Base-by-base conservation (phyloP, 2,797 vertebrate genomes). In the Rhincodon typus region DNA sequence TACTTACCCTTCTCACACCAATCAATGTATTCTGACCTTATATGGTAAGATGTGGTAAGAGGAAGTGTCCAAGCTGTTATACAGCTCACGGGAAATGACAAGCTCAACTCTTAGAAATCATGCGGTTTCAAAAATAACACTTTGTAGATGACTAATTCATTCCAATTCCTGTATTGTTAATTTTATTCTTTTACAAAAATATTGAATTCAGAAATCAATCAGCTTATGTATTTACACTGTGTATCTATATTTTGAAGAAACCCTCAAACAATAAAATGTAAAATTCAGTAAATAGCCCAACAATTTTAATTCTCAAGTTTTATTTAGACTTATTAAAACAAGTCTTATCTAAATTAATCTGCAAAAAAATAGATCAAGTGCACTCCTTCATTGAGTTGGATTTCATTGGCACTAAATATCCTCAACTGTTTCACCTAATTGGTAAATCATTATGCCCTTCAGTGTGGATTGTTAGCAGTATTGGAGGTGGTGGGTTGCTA, bases 121-220 rank as follows among this genome's bases (percentile, higher is more conserved):
- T 66, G 57, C 21, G 88, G 88, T 66, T 91, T 91, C 15, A 62
- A 53, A 93, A 86, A 88, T 66, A 91, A 53, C 46, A 7, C 27
- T 34, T 46, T 46, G 74, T 46, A 57, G 30, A 77, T 95, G 94
- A 95, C 46, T 72, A 50, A 94, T 94, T 94, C 67, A 74, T 72
- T 94, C 67, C 46, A 34, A 13, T 42, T 70, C 46, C 38, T 69
- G 6, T 70, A 94, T 94, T 69, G 42, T 72, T 30, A 34, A 25
- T 95, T 94, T 46, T 17, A 17, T 42, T 74, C 27, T 94, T 94
- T 91, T 91, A 67, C 53, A 91, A 91, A n/a, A 17, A n/a, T 23
- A 69, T 66, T 38, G n/a, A 93, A 42, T 69, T 93, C 66, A 93
- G 90, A 38, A 42, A 93, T 93, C 42, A 4, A 93, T 67, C 38